These are phyloP conservation scores for Climacteris rufus DNA, from an alignment of 2,113 vertebrate genomes.

Conservation along the genomic window DNA sequence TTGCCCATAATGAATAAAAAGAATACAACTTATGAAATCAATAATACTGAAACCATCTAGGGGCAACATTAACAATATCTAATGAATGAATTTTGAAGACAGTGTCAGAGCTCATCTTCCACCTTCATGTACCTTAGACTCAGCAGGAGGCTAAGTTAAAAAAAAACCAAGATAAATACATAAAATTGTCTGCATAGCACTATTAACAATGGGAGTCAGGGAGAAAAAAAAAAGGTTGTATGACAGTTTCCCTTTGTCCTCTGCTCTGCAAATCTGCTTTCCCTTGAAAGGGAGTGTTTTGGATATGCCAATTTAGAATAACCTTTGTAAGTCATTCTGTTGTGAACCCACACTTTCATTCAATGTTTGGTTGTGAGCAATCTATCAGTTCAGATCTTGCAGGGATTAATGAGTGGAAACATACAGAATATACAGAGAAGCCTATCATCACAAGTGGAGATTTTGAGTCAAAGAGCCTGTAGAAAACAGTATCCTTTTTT, in stretches of 20 bases:
- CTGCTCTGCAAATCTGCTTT: not conserved
- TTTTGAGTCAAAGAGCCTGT: not conserved
- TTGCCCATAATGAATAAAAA: not conserved
- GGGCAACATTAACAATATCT: not conserved
- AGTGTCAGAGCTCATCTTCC: not conserved
- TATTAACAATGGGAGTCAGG: not conserved
- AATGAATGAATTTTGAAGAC: not conserved
- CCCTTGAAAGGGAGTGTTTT: not conserved
- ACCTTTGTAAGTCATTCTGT: not conserved
- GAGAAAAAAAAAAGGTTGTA: not conserved
- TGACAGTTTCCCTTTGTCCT: not conserved
- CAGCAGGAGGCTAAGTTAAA: not conserved
- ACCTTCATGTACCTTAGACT: not conserved
- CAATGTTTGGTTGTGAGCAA: not conserved
- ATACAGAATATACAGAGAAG: not conserved
- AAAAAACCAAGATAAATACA: not conserved
- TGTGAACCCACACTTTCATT: not conserved
- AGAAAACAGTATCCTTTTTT: not conserved
- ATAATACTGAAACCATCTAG: not conserved
- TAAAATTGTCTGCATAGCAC: not conserved
- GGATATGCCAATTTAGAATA: not conserved
- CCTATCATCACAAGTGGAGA: not conserved
- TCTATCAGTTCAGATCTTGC: conserved; percentile 5
- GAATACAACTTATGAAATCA: not conserved
- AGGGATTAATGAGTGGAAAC: not conserved